Percentiles rank a stretch among this genome's conserved stretches.
Evolutionary conservation across 2,888 invertebrate genomes (phyloP).

Genomic region (Stenoptilia bipunctidactyla): DNA sequence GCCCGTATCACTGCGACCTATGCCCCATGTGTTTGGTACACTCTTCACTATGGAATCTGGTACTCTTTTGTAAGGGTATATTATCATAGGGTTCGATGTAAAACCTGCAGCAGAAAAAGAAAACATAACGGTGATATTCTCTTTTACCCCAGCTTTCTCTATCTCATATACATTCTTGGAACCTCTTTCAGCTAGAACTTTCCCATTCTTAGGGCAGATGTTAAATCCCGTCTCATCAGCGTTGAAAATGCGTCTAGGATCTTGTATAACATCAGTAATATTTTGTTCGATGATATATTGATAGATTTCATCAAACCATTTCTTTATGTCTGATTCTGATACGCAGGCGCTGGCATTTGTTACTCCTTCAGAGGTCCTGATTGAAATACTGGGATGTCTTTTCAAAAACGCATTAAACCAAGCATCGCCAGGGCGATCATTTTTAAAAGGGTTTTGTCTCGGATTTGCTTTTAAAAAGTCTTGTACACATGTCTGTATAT

Average conservation of each 20-base stretch:
- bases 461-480: not conserved
- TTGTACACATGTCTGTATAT: not conserved
- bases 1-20: not conserved
- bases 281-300: not conserved
- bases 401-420: not conserved
- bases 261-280: not conserved
- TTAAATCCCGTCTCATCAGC: not conserved
- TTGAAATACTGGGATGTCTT: not conserved
- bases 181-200: not conserved
- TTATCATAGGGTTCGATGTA: not conserved
- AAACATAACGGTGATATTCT: not conserved
- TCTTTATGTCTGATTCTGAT: conserved; percentile 6
- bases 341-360: conserved; percentile 15
- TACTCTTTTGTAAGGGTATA: not conserved
- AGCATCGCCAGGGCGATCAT: not conserved
- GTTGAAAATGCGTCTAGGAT: not conserved
- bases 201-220: not conserved
- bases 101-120: not conserved
- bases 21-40: not conserved
- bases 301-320: not conserved
- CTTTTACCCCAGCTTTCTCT: not conserved
- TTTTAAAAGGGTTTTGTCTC: not conserved
- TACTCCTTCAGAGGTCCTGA: no score
- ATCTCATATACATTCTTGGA: no score
- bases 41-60: not conserved